Conservation (phyloP, 1,140 invertebrate genomes). For the Drosophila prosaltans region DNA sequence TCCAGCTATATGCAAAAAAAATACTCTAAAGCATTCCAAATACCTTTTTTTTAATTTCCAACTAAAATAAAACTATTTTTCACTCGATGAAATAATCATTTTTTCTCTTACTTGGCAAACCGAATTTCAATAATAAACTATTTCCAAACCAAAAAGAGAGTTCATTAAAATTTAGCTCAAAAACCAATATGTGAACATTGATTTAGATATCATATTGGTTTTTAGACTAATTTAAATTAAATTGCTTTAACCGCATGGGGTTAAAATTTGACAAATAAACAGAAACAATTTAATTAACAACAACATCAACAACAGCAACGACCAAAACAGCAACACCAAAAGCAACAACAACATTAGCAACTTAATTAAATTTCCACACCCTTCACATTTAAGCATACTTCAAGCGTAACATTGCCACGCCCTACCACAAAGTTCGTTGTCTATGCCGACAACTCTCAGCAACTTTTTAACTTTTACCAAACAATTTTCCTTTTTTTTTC, state of each 20-base stretch:
- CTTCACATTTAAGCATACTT: slow-evolving; percentile 36
- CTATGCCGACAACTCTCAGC: neutral
- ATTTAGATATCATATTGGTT: neutral
- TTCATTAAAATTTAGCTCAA: neutral
- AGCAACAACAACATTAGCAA: slow-evolving; percentile 28
- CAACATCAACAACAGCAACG: slow-evolving; percentile 8
- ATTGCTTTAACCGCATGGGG: neutral
- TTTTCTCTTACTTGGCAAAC: too few species aligned
- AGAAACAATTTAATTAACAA: slow-evolving; percentile 58
- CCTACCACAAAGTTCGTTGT: neutral
- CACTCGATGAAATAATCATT: too few species aligned
- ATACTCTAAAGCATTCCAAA: too few species aligned
- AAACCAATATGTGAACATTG: neutral
- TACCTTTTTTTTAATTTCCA: too few species aligned
- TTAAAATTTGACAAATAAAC: slow-evolving; percentile 31
- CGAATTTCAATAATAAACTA: too few species aligned
- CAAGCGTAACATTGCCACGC: slow-evolving; percentile 32
- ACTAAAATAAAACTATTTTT: too few species aligned
- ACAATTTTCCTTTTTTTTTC: slow-evolving; percentile 25
- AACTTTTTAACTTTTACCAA: slow-evolving; percentile 36
- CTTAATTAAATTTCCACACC: slow-evolving; percentile 58
- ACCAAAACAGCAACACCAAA: slow-evolving; percentile 12
- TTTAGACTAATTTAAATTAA: slow-evolving; percentile 1
- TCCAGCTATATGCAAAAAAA: too few species aligned
- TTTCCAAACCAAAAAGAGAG: neutral